Base-by-base conservation (phyloP, 2,888 invertebrate species). In the Agapostemon virescens region DNA sequence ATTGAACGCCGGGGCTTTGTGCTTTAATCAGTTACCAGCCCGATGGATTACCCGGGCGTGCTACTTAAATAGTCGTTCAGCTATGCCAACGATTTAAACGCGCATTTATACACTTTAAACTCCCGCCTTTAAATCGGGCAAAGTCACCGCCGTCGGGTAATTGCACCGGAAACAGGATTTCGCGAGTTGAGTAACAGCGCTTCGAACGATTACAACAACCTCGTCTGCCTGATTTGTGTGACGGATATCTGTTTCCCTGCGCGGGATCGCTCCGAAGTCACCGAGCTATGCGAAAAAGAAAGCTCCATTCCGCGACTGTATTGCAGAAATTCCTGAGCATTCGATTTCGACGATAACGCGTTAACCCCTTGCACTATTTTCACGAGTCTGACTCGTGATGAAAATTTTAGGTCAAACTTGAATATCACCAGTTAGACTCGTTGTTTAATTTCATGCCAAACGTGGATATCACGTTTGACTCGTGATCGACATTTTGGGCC, bases 61-160 rank as follows among this genome's bases (percentile, higher is more conserved):
- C 66, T 69, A 73, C 73, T 82, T 76, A 74, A 80, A 81, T 66
- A 74, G 71, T 71, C 42, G 66, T 74, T 78, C 76, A 40, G 66
- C n/a, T 26, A 30, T 26, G 49, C 55, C 40, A 74, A 33, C 72
- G 52, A 73, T 77, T 82, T 84, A 75, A 75, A 49, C 68, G 73
- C 74, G 68, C 77, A 76, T 84, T 79, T 61, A 26, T 75, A 63
- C 79, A 78, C 81, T 83, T 85, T 76, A 78, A 78, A 70, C 64
- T n/a, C 15, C 36, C 13, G 23, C n/a, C 49, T 38, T 67, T 49
- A 55, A 67, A 71, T 69, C 52, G 33, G 33, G 9, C 33, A 23
- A 40, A 40, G 20, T 45, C 58, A n/a, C n/a, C n/a, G 13, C 20
- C 20, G 15, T 42, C 5, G 3, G 9, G 7, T 30, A 61, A 61